Evolutionary conservation across 1,140 invertebrate species (phyloP).

Genomic region (Arctopsyche grandis): DNA sequence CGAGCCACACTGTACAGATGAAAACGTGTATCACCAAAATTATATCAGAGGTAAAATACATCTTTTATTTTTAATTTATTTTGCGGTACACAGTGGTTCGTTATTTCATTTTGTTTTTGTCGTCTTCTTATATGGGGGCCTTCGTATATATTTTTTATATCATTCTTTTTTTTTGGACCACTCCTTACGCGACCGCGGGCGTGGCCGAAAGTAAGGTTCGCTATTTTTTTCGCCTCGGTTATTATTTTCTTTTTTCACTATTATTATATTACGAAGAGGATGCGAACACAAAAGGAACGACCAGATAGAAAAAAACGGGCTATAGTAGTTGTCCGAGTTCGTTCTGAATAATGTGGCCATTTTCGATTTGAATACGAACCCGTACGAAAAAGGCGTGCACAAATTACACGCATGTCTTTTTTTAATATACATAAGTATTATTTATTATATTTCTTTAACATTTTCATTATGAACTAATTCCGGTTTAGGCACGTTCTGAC

Average conservation of each 20-base stretch:
- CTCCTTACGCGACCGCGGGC: not conserved
- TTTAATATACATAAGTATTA: not conserved
- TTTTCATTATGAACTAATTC: not conserved
- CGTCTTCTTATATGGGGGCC: not conserved
- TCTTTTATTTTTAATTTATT: not conserved
- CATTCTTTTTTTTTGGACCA: not conserved
- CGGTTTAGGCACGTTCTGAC: not conserved
- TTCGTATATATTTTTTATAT: not conserved
- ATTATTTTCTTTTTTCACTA: not conserved
- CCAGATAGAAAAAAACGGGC: constrained; percentile 4
- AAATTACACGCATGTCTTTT: not conserved
- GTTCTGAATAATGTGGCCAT: constrained; percentile 27
- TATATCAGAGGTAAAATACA: too few species aligned
- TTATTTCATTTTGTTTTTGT: not conserved
- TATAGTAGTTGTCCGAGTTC: constrained; percentile 4
- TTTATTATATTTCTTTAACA: not conserved
- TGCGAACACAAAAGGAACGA: constrained; percentile 28
- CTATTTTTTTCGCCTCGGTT: constrained; percentile 17
- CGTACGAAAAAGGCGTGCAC: not conserved
- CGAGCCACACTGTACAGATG: not conserved
- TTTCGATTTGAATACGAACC: constrained; percentile 32
- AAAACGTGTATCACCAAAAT: too few species aligned
- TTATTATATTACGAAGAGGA: not conserved
- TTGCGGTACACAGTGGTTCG: not conserved
- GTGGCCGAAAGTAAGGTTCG: constrained; percentile 29